Evolutionary conservation across 2,113 vertebrate genomes (phyloP), one percentile per base, ranked within the genome.

Genomic region (Nerophis lumbriciformis): DNA sequence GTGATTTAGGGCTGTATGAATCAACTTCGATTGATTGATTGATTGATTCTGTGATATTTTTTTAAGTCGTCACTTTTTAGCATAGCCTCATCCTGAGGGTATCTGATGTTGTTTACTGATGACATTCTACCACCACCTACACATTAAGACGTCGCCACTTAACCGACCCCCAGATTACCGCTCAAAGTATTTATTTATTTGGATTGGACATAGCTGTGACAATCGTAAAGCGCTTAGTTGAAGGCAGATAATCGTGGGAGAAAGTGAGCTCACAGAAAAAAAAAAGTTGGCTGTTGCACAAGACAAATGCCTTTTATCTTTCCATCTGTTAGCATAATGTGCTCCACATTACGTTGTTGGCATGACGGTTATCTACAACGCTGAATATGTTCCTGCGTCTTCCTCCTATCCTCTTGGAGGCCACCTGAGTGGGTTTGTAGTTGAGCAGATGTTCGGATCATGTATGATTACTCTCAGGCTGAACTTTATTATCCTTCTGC

Each of bases 151-250:
- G 65, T 63, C 12, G 47, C 68, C 52, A 53, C 72, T 75, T 68
- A 73, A 66, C 72, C 9, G 54, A 64, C 57, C 55, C 70, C 53
- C 39, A 53, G 72, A 84, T 81, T 77, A 77, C 13, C 51, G 80
- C 81, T 77, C 61, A 68, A 72, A 75, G 51, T 74, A 50, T 47
- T 66, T 52, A 71, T 81, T 73, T 45, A 60, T 77, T 47, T 57
- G 39, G 73, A 62, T 48, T 5, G 10, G 19, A 47, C 58, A 44
- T 49, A 1, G 52, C 50, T 35, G 39, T 61, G 51, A 67, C 67
- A 38, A 79, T 71, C 70, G 10, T 81, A 75, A 87, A 87, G 80
- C 63, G 78, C 84, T 90, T 87, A 76, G 50, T 42, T 36, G 48
- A 75, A 79, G 79, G 77, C 74, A 69, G 81, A 76, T 82, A 72